These are phyloP conservation scores for Diachasma alloeum DNA, from an alignment of 1,140 invertebrate genomes.

Conservation along the genomic window DNA sequence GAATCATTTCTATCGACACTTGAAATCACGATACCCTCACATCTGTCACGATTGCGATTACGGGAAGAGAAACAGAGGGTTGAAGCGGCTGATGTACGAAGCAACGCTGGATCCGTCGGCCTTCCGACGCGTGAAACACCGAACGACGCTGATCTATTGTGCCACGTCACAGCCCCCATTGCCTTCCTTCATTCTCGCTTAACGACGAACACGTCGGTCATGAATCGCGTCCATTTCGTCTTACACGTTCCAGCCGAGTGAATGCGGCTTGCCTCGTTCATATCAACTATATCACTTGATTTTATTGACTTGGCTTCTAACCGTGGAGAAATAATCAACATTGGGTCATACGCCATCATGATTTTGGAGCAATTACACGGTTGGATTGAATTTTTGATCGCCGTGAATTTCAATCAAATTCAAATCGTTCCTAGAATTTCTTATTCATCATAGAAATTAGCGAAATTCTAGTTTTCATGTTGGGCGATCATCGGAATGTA, in stretches of 20 bases:
- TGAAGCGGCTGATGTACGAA: constrained; percentile 30
- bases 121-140: constrained; percentile 35
- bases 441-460: too few species aligned
- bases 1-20: too few species aligned
- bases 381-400: too few species aligned
- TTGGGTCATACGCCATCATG: too few species aligned
- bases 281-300: background rate
- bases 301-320: background rate
- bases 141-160: constrained; percentile 37
- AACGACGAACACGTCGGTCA: constrained; percentile 20
- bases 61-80: background rate
- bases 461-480: too few species aligned
- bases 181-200: constrained; percentile 21
- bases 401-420: too few species aligned
- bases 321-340: background rate
- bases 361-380: too few species aligned
- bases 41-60: background rate
- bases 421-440: too few species aligned
- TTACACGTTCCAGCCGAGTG: background rate
- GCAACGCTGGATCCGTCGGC: constrained; percentile 25
- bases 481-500: too few species aligned
- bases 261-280: background rate
- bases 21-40: too few species aligned
- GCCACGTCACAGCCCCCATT: constrained; percentile 4
- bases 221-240: constrained; percentile 12